Evolutionary conservation across 2,113 vertebrate genomes (phyloP), one percentile per base, ranked within the genome.

Genomic region (Periophthalmodon schlosseri): DNA sequence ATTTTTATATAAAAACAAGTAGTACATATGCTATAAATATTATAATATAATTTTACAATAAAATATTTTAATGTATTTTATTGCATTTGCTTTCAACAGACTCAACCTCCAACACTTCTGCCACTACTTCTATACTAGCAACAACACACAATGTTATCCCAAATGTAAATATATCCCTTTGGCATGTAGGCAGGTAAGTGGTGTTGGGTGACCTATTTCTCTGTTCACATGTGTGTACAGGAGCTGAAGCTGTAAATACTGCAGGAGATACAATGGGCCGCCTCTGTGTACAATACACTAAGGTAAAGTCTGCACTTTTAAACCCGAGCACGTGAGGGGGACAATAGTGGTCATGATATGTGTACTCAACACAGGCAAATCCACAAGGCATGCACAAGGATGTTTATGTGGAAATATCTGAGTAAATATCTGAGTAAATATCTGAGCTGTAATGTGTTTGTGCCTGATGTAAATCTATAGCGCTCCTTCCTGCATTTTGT

Each of bases 201-300:
- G 57, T 60, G 23, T 60, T 64, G 36, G 16, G 15, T 61, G 70
- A 75, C 46, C 69, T 68, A 75, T 49, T 79, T 52, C 50, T 28
- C 12, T 28, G 57, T 71, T 49, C 66, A 57, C 76, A 50, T 52
- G 49, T 47, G 66, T 66, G 44, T 61, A 52, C 46, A 15, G 23
- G 57, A 28, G 13, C 57, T 63, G 20, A 34, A 50, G 71, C 60
- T 67, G 44, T 61, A 75, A 83, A 78, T 72, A 79, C 14, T 56
- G 24, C 23, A 63, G 70, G 49, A 54, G 57, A 44, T 15, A 23
- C 57, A 74, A 50, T 44, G 52, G 77, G 75, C 72, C 68, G 81
- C 52, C 65, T 67, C 57, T 84, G 70, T 81, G 74, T 81, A 79
- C 84, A 82, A 73, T 20, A 81, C 73, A 88, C 71, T 75, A 39